A percentile compares a stretch with the other conserved stretches of the same genome.
These are phyloP conservation scores for Myiotriccus ornatus DNA, from an alignment of 2,797 vertebrate species.

Conservation along the genomic window DNA sequence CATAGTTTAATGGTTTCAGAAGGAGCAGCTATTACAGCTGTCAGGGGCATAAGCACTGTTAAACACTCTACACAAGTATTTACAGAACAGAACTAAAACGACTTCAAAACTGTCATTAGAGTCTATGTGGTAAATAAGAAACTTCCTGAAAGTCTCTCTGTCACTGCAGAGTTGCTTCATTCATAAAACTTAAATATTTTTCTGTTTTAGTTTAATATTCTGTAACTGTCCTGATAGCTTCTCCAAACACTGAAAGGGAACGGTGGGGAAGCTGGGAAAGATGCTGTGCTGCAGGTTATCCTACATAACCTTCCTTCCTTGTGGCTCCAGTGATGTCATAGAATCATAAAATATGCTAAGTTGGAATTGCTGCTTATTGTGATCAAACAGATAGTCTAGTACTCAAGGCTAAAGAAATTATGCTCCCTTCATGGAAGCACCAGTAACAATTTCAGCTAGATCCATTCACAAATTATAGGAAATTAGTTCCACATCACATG, in stretches of 20 bases:
- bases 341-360: neutral
- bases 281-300: neutral
- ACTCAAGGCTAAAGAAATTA: neutral
- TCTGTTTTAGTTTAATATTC: neutral
- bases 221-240: neutral
- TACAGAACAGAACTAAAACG: neutral
- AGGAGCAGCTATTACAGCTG: neutral
- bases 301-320: neutral
- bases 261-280: neutral
- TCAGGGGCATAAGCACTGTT: neutral
- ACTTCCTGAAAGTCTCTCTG: neutral
- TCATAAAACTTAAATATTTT: neutral
- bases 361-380: neutral
- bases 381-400: neutral
- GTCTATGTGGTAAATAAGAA: neutral
- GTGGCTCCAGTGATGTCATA: neutral
- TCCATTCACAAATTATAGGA: slow-evolving; percentile 21
- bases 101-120: neutral
- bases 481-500: slow-evolving; percentile 11
- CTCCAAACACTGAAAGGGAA: neutral
- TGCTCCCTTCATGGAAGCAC: neutral
- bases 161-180: accelerated
- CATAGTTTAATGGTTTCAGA: neutral
- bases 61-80: neutral
- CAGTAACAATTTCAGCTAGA: neutral